These are phyloP conservation scores for Triplophysa dalaica DNA, from an alignment of 2,113 vertebrate genomes.

Conservation along the genomic window DNA sequence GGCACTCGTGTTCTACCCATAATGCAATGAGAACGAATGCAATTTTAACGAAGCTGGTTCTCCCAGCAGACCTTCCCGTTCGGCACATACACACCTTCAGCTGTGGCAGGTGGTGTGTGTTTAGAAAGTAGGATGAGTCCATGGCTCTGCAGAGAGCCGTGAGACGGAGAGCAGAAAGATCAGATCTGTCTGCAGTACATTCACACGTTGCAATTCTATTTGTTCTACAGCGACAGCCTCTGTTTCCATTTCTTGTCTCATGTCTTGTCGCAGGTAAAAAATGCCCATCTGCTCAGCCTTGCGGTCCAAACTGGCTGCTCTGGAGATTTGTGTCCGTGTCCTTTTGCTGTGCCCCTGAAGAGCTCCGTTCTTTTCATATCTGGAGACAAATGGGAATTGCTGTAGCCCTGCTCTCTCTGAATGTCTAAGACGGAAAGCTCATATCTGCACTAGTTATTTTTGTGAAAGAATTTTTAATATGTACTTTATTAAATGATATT, in stretches of 20 bases:
- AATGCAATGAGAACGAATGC: background rate
- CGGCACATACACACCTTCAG: background rate
- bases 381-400: constrained; percentile 12
- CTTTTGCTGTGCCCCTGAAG: background rate
- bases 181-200: constrained; percentile 13
- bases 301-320: background rate
- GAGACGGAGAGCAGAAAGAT: background rate
- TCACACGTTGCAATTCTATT: constrained; percentile 13
- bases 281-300: constrained; percentile 11
- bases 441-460: background rate
- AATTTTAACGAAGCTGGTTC: constrained; percentile 31
- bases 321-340: constrained; percentile 18
- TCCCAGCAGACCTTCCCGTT: constrained; percentile 17
- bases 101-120: constrained; percentile 18
- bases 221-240: constrained; percentile 12
- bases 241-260: constrained; percentile 12
- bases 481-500: too few species aligned
- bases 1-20: background rate
- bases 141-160: constrained; percentile 9
- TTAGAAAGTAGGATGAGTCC: constrained; percentile 32
- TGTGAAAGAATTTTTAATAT: too few species aligned
- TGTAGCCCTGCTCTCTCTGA: background rate
- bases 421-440: background rate
- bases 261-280: constrained; percentile 9
- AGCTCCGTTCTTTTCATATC: background rate